Conservation (phyloP, 2,888 invertebrate genomes). For the Tipula unca region DNA sequence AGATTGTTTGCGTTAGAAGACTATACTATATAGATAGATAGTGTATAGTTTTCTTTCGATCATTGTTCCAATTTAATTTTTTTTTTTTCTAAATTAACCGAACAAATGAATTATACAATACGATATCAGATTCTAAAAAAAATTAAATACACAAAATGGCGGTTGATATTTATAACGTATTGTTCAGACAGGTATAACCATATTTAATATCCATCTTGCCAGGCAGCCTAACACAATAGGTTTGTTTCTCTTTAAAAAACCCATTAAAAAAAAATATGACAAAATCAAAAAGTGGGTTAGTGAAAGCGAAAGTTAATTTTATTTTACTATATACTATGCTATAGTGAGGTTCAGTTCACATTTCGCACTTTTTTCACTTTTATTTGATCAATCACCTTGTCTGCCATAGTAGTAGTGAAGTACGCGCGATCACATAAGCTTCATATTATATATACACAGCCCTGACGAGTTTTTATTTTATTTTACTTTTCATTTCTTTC, state of each 20-base stretch:
- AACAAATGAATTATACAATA: neutral
- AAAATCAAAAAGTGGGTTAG: constrained; percentile 17
- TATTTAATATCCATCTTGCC: neutral
- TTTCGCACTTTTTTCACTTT: constrained; percentile 15
- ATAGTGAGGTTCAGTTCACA: neutral
- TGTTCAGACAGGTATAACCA: neutral
- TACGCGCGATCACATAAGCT: neutral
- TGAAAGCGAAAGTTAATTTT: constrained; percentile 17
- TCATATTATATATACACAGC: neutral
- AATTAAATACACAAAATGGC: neutral
- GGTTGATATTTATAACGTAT: neutral
- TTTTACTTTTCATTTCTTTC: neutral
- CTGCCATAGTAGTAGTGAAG: neutral
- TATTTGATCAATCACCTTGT: neutral
- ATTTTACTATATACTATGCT: neutral
- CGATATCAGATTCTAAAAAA: neutral
- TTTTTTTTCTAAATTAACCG: neutral
- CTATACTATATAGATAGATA: no score
- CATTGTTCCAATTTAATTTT: neutral
- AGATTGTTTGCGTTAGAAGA: neutral
- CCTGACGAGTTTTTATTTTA: neutral
- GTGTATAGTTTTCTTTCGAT: neutral
- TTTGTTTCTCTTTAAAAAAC: neutral
- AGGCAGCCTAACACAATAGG: neutral
- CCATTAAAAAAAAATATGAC: neutral